Evolutionary conservation across 92 coral and sea anemone species (phyloP), one percentile per base, ranked within the genome.

Genomic region (Paramuricea clavata): DNA sequence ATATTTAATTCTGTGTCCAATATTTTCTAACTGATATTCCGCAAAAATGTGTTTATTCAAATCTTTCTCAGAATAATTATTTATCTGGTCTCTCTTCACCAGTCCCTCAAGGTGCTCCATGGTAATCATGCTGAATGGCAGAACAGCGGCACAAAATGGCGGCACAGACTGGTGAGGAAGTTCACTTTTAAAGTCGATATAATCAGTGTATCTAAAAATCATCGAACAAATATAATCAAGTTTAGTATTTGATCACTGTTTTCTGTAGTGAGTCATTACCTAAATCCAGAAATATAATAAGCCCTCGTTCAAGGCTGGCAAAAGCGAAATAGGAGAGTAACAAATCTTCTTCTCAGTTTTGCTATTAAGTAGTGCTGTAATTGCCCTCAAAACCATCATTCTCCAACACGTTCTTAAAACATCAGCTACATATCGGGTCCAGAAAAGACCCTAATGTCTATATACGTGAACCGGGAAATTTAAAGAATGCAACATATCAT

Each of bases 51-150:
- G 60, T 61, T 39, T 79, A 71, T 87, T 60, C 35, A 95, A 81
- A 7, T 80, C 89, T 36, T 90, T 77, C 78, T 93, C 96, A 13
- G 82, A 49, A 17, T 78, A 81, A 76, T 89, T 83, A 19, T 89
- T 92, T 49, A 95, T 19, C 65, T 78, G 91, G 68, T 92, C 92
- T 22, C 98, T 89, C 9, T 42, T 78, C 70, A 69, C 88, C 10
- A 95, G 88, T 57, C 98, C 98, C 27, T 91, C 93, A 21, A 95
- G 93, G 81, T 95, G 98, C 28, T 95, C 98, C 93, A 83, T 94
- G 15, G 94, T 93, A 6, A 76, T 78, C 76, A 95, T 86, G 31
- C 94, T 78, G 77, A 90, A 90, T 22, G 98, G 94, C 23, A 91
- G 85, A 26, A 85, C 77, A 4, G 83, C 85, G 11, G 65, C 82